A percentile compares a stretch with the other conserved stretches of the same genome.
Conservation (phyloP, 2,888 invertebrate genomes). For the Beris morrisii region DNA sequence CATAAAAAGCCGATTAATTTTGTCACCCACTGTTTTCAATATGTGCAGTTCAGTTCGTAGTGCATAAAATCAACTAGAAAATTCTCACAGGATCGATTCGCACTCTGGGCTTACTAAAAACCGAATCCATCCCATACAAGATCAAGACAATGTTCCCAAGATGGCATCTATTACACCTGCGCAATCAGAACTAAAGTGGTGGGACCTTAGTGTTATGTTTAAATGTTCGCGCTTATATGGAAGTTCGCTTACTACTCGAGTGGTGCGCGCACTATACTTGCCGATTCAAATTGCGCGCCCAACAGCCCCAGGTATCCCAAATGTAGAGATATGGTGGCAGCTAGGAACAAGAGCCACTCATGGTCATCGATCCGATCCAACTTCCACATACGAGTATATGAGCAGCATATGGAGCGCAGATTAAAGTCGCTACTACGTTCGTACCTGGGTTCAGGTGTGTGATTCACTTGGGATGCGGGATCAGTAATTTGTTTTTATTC, state of each 20-base stretch:
- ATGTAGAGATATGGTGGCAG: too few relatives aligned
- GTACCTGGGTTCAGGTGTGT: too few relatives aligned
- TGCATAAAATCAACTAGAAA: constrained; percentile 1
- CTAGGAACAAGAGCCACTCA: too few relatives aligned
- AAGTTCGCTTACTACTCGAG: constrained; percentile 1
- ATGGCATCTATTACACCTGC: constrained; percentile 28
- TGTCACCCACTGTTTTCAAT: constrained; percentile 28
- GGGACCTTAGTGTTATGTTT: constrained; percentile 10
- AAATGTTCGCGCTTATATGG: constrained; percentile 17
- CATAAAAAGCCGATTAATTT: constrained; percentile 22
- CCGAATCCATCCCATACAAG: constrained; percentile 6
- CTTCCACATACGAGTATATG: too few relatives aligned
- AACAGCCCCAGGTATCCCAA: too few relatives aligned
- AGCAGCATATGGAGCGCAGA: too few relatives aligned
- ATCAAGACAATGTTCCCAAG: constrained; percentile 9
- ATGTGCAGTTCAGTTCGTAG: not conserved
- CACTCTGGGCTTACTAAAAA: constrained; percentile 11
- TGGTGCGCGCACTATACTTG: constrained; percentile 7
- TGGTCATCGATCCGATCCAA: too few relatives aligned
- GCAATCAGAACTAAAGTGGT: constrained; percentile 7
- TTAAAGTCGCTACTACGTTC: too few relatives aligned
- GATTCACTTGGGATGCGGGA: too few relatives aligned
- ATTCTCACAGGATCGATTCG: constrained; percentile 26
- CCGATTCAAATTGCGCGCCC: constrained; percentile 28
- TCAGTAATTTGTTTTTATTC: too few relatives aligned